Percentiles rank a stretch among this genome's conserved stretches.
These are phyloP conservation scores for Thamnophis elegans DNA, from an alignment of 2,797 vertebrate species.

Conservation along the genomic window DNA sequence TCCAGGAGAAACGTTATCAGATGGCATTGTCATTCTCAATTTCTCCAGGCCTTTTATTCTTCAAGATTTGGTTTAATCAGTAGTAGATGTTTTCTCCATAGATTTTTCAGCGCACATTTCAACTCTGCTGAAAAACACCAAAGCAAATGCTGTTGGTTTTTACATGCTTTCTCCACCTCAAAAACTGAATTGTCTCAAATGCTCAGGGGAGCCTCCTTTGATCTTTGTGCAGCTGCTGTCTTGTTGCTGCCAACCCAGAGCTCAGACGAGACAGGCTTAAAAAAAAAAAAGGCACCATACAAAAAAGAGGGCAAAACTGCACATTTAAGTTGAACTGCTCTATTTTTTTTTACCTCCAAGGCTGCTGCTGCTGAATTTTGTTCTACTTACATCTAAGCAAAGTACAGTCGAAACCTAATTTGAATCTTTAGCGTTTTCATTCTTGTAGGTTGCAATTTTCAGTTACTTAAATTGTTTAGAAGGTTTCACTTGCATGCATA, in stretches of 20 bases:
- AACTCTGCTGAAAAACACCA: neutral
- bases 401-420: neutral
- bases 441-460: neutral
- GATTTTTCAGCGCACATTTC: neutral
- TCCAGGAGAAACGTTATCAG: slow-evolving; percentile 1
- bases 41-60: neutral
- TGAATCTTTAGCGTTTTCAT: neutral
- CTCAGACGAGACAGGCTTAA: neutral
- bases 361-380: neutral
- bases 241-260: neutral
- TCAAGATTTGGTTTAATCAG: neutral
- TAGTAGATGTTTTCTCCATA: neutral
- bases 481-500: neutral
- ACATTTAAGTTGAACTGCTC: neutral
- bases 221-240: slow-evolving; percentile 3
- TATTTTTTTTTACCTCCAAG: neutral
- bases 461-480: neutral
- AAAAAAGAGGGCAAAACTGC: neutral
- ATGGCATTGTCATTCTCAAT: neutral
- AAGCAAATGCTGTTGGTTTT: slow-evolving; percentile 22
- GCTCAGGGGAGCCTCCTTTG: slow-evolving; percentile 13
- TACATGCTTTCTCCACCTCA: slow-evolving; percentile 8
- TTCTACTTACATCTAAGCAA: neutral
- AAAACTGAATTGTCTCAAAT: slow-evolving; percentile 34
- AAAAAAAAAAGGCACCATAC: neutral